Base-by-base conservation (phyloP, 2,888 invertebrate species). In the Pseudococcus longispinus region DNA sequence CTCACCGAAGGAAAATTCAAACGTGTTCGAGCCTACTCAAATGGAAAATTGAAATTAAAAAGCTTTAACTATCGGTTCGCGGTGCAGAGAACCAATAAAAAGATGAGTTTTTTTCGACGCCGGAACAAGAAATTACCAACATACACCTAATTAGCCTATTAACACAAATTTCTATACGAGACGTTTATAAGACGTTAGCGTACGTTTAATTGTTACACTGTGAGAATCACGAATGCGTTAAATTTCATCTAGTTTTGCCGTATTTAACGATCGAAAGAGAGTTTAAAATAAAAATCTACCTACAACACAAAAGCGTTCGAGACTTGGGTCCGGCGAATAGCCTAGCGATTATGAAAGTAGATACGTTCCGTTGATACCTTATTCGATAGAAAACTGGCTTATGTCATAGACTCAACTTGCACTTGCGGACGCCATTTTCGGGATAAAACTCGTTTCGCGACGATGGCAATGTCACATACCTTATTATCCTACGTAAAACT, bases 321-420 rank as follows among this genome's bases (percentile, higher is more conserved):
- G 51, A n/a, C n/a, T 51, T 20, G n/a, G 55, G 55, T 65, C 26
- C 29, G 70, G 29, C 18, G 29, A 70, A 70, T 70, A 70, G n/a
- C n/a, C n/a, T n/a, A n/a, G n/a, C n/a, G n/a, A n/a, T 65, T 65
- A 65, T 65, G 65, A 65, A 65, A 29, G 70, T 70, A 70, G 29
- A 29, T 26, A 11, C 26, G 2, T 29, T 18, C 26, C 60, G 23
- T 60, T 23, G 60, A 60, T 60, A 60, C 23, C 26, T 29, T 70
- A 70, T 70, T 70, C 70, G 29, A 70, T 70, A 80, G 77, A 80
- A 80, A 80, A 80, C 77, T 80, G 77, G 77, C 77, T 80, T 80
- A 80, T 80, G 42, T 80, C 77, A 80, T 80, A 23, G 37, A 37
- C 37, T 70, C 26, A 9, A 37, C 26, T 77, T 37, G 23, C 77